These are phyloP conservation scores for Ibidorhyncha struthersii DNA, from an alignment of 2,113 vertebrate genomes.

Conservation along the genomic window DNA sequence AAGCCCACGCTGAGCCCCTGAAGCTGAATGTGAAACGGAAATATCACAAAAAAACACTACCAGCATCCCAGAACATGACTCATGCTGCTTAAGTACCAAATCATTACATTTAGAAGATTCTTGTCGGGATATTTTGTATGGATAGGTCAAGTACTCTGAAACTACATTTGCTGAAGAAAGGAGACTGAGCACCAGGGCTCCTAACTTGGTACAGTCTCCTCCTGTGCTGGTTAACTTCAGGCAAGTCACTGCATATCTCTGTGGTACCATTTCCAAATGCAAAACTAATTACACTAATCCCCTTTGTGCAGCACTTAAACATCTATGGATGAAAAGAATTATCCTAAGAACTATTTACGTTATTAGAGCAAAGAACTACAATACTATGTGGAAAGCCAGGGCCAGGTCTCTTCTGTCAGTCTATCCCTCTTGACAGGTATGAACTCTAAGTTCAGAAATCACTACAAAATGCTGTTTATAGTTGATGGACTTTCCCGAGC, in stretches of 20 bases:
- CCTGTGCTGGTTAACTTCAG: background rate
- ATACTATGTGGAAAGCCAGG: background rate
- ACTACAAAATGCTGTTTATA: background rate
- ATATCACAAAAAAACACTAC: constrained; percentile 16
- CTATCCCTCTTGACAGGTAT: background rate
- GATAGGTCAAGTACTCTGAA: background rate
- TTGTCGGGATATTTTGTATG: background rate
- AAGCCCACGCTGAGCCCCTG: constrained; percentile 7
- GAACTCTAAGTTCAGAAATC: background rate
- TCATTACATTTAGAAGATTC: background rate
- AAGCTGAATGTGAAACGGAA: constrained; percentile 55
- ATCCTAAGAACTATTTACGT: background rate
- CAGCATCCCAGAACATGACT: constrained; percentile 59
- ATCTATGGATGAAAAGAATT: background rate
- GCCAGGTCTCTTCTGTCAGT: background rate
- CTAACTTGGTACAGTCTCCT: background rate
- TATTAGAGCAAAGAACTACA: background rate
- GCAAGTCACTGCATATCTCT: background rate
- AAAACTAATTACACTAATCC: constrained; percentile 46
- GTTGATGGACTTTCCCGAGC: background rate
- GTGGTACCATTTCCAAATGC: constrained; percentile 3
- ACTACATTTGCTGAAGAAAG: background rate
- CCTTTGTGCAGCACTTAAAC: constrained; percentile 1
- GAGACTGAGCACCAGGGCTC: background rate
- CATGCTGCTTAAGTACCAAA: constrained; percentile 12